Conservation (phyloP, 2,888 invertebrate species). For the Subacronicta megacephala region DNA sequence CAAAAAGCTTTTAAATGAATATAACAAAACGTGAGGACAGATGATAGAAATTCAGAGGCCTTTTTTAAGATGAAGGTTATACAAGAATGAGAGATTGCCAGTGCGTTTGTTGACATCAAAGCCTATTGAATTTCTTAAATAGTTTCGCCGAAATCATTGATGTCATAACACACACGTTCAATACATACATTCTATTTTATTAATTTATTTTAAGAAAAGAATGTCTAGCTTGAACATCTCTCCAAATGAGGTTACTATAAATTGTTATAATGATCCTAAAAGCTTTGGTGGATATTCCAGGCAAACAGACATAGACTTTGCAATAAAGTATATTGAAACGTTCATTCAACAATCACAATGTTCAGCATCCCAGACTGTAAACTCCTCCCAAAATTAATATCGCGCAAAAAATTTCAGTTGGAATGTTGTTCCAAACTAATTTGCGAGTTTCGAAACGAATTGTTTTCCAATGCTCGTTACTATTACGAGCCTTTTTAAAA, state of each 20-base stretch:
- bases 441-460: slow-evolving; percentile 54
- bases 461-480: slow-evolving; percentile 53
- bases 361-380: slow-evolving; percentile 41
- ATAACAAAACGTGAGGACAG: slow-evolving; percentile 25
- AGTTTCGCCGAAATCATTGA: too few species aligned
- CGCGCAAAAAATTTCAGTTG: slow-evolving; percentile 38
- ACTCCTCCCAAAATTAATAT: slow-evolving; percentile 55
- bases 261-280: too few species aligned
- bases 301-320: slow-evolving; percentile 2
- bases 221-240: too few species aligned
- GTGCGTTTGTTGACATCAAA: slow-evolving; percentile 3
- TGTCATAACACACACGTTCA: too few species aligned
- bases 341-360: slow-evolving; percentile 31
- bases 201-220: too few species aligned
- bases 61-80: slow-evolving; percentile 6
- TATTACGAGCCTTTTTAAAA: slow-evolving; percentile 22
- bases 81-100: slow-evolving; percentile 7
- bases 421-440: slow-evolving; percentile 60
- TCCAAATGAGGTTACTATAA: too few species aligned
- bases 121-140: too few species aligned
- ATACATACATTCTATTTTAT: too few species aligned
- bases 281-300: background rate
- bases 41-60: slow-evolving; percentile 17
- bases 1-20: slow-evolving; percentile 39
- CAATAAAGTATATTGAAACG: slow-evolving; percentile 12